A percentile compares a stretch with the other conserved stretches of the same genome.
These are phyloP conservation scores for Parelbella ahira DNA, from an alignment of 2,888 invertebrate genomes.

Conservation along the genomic window DNA sequence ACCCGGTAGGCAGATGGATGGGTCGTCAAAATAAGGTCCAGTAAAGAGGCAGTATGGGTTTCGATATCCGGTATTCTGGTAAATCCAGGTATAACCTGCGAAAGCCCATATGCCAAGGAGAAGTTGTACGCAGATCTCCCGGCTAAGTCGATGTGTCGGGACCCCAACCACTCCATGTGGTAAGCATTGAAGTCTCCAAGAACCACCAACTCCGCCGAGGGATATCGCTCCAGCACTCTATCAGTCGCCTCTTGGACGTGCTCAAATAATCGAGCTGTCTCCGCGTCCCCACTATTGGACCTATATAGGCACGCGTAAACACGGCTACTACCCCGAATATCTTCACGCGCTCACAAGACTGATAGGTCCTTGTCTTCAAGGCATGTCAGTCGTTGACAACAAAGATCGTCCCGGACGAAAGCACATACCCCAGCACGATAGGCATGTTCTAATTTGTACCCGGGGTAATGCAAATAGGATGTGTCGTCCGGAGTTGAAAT, in stretches of 20 bases:
- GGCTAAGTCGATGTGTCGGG: not conserved
- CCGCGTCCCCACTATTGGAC: conserved; percentile 3
- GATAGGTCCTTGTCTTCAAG: conserved; percentile 14
- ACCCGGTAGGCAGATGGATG: too few relatives aligned
- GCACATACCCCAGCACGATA: conserved; percentile 9
- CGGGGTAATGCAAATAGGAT: too few relatives aligned
- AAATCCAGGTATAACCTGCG: not conserved
- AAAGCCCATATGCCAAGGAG: not conserved
- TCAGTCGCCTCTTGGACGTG: not conserved
- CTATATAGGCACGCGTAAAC: conserved; percentile 2
- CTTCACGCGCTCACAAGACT: conserved; percentile 2
- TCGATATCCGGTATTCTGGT: not conserved
- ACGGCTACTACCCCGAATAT: not conserved
- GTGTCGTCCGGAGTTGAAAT: too few relatives aligned
- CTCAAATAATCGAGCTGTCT: not conserved
- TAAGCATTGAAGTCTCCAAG: not conserved
- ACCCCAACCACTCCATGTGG: conserved; percentile 1
- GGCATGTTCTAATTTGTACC: too few relatives aligned
- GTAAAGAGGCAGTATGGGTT: not conserved
- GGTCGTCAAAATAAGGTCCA: not conserved
- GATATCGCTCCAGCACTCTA: not conserved
- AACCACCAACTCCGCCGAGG: not conserved
- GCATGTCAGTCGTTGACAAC: conserved; percentile 1
- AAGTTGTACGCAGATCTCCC: not conserved
- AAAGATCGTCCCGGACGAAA: conserved; percentile 8